phyloP scores from a whole-genome alignment of 2,888 invertebrate species.

The Escarpia spicata region DNA sequence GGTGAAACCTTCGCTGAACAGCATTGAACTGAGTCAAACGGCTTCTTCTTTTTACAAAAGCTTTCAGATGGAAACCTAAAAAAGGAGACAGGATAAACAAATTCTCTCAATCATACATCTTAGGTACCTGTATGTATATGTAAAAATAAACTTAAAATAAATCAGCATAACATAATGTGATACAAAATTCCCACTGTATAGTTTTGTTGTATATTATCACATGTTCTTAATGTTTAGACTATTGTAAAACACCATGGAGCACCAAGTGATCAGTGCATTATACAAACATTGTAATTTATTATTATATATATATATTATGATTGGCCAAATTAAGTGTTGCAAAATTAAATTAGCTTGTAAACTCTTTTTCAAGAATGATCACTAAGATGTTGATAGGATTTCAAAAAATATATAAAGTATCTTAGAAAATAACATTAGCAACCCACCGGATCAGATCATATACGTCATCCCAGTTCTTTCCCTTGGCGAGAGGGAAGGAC shows the following conservation, averaged over 20 bases:
- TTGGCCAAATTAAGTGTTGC: not conserved
- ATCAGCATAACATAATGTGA: not conserved
- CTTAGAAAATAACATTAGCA: not conserved
- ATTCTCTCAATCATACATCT: not conserved
- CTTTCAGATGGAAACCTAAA: conserved; percentile 58
- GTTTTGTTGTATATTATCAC: no score
- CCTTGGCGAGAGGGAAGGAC: conserved; percentile 57
- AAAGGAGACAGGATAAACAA: not conserved
- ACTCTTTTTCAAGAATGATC: no score
- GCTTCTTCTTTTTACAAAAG: conserved; percentile 48
- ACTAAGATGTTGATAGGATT: no score
- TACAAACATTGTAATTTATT: not conserved
- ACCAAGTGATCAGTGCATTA: not conserved
- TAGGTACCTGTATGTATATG: not conserved
- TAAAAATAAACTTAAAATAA: not conserved
- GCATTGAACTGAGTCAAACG: conserved; percentile 50
- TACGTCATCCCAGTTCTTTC: conserved; percentile 58
- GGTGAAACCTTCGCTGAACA: not conserved
- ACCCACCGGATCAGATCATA: conserved; percentile 62
- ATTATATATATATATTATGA: not conserved
- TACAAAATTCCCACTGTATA: not conserved
- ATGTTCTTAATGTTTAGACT: no score
- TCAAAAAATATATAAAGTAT: not conserved
- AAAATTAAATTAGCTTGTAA: no score
- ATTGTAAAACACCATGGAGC: no score